Evolutionary conservation across 2,113 vertebrate species (phyloP).

Genomic region (Mirounga angustirostris): DNA sequence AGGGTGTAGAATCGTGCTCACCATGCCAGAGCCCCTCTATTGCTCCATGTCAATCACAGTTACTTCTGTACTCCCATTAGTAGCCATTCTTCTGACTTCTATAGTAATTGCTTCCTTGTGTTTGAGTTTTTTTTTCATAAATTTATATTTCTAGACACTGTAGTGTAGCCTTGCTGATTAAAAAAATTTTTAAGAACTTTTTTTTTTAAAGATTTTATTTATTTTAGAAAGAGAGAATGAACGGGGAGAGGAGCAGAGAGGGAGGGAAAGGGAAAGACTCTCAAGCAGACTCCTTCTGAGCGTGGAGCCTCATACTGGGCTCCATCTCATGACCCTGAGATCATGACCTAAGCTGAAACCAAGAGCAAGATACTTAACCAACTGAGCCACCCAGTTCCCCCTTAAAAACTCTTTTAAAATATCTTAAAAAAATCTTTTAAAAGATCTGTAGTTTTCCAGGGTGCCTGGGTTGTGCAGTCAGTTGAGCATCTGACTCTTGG

Average conservation of each 20-base stretch:
- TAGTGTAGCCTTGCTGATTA: not conserved
- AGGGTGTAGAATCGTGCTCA: not conserved
- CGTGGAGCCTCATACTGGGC: not conserved
- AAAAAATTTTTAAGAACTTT: not conserved
- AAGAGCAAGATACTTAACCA: not conserved
- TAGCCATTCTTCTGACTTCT: slow-evolving; percentile 7
- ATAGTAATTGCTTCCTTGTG: not conserved
- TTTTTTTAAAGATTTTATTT: not conserved
- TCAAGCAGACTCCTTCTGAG: not conserved
- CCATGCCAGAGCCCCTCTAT: not conserved
- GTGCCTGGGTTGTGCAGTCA: not conserved
- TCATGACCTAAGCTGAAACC: not conserved
- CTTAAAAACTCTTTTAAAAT: not conserved
- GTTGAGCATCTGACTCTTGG: not conserved
- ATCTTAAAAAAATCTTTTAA: not conserved
- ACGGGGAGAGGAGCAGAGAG: not conserved
- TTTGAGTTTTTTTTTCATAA: not conserved
- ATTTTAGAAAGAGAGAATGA: not conserved
- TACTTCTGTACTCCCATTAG: not conserved
- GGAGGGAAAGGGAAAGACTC: not conserved
- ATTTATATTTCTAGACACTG: not conserved
- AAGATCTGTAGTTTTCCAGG: not conserved
- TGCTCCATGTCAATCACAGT: not conserved
- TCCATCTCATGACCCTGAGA: not conserved
- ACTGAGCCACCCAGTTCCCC: not conserved